A percentile compares a stretch with the other conserved stretches of the same genome.
phyloP scores from a whole-genome alignment of 2,113 vertebrate species.

The Spilogale gracilis region DNA sequence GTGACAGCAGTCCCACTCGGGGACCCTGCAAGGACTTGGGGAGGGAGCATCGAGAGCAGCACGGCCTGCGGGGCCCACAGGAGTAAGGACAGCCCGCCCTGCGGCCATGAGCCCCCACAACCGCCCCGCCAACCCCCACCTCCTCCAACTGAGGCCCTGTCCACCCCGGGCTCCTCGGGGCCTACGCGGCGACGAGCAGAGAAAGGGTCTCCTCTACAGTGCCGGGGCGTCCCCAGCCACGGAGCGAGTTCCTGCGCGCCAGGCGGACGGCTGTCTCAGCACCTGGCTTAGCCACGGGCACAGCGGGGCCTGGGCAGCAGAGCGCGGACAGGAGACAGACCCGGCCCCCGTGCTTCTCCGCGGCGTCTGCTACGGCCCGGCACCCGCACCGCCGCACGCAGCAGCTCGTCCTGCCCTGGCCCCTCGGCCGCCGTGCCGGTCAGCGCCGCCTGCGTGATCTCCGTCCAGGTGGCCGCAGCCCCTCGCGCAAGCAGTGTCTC shows the following conservation, averaged over 20 bases:
- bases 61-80: background rate
- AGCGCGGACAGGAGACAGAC: background rate
- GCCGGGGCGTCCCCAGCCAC: background rate
- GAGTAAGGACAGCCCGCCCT: background rate
- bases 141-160: background rate
- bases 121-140: background rate
- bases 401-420: background rate
- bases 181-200: background rate
- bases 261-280: background rate
- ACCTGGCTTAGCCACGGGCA: too few relatives aligned
- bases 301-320: accelerated
- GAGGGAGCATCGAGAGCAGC: background rate
- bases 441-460: background rate
- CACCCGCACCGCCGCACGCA: background rate
- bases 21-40: background rate
- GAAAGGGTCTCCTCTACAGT: background rate
- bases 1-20: background rate
- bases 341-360: background rate
- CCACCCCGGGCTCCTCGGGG: background rate
- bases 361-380: background rate
- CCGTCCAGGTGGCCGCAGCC: background rate
- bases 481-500: background rate
- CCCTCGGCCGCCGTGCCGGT: background rate
- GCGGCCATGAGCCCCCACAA: background rate
- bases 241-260: background rate